Percentiles rank a stretch among this genome's conserved stretches.
phyloP scores from a whole-genome alignment of 2,888 invertebrate species.

The Cephus rjabovi region DNA sequence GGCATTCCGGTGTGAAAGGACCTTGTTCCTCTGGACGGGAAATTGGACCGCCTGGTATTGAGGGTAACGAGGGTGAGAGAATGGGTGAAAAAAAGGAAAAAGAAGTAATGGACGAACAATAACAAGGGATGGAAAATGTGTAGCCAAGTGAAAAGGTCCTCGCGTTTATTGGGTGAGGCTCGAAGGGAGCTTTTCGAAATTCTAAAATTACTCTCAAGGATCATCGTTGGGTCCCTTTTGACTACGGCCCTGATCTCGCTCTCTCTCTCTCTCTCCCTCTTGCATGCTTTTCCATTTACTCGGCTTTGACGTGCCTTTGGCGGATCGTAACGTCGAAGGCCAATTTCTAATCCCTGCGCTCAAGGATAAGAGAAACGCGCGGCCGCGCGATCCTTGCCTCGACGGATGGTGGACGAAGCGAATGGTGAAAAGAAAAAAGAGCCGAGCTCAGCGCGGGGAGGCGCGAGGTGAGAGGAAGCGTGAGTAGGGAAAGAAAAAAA shows the following conservation, averaged over 20 bases:
- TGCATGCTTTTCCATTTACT: slow-evolving; percentile 5
- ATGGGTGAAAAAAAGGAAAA: not conserved
- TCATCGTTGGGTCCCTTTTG: slow-evolving; percentile 15
- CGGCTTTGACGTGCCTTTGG: slow-evolving; percentile 12
- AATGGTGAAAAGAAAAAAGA: slow-evolving; percentile 19
- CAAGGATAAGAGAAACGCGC: slow-evolving; percentile 55
- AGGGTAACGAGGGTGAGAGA: not conserved
- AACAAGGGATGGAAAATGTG: not conserved
- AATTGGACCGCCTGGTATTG: not conserved
- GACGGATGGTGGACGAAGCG: not conserved
- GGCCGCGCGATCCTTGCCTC: slow-evolving; percentile 34
- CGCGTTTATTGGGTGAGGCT: not conserved
- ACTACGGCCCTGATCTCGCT: slow-evolving; percentile 27
- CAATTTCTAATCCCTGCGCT: slow-evolving; percentile 60
- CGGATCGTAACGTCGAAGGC: slow-evolving; percentile 43
- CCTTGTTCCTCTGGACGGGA: slow-evolving; percentile 14
- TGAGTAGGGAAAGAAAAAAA: slow-evolving; percentile 3
- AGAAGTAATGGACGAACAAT: not conserved
- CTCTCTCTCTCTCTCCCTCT: slow-evolving; percentile 12
- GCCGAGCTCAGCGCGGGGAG: slow-evolving; percentile 13
- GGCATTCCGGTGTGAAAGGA: slow-evolving; percentile 31
- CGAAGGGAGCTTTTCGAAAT: not conserved
- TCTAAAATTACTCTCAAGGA: not conserved
- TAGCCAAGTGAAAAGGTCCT: not conserved
- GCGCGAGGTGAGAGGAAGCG: slow-evolving; percentile 1